A percentile compares a stretch with the other conserved stretches of the same genome.
Conservation (phyloP, 2,888 invertebrate genomes). For the Polylopha cassiicola region DNA sequence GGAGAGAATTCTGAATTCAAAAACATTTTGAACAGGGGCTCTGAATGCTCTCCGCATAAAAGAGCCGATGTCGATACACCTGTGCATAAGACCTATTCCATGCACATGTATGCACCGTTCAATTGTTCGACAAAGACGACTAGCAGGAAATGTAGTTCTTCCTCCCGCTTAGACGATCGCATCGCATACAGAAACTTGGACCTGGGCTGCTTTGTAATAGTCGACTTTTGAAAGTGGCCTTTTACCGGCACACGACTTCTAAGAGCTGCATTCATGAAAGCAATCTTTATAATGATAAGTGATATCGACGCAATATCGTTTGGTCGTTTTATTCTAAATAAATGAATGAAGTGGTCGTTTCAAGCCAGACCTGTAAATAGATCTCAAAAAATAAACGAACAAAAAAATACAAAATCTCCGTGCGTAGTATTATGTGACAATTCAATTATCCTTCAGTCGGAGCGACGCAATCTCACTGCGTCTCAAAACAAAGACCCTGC, state of each 20-base stretch:
- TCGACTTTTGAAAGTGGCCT: slow-evolving; percentile 40
- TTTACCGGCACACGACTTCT: slow-evolving; percentile 34
- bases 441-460: slow-evolving; percentile 63
- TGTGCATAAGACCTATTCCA: neutral
- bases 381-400: slow-evolving; percentile 9
- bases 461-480: slow-evolving; percentile 60
- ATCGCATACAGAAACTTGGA: slow-evolving; percentile 43
- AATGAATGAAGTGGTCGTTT: no score
- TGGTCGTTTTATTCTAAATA: neutral
- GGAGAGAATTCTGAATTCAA: no score
- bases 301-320: neutral
- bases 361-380: neutral
- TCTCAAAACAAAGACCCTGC: slow-evolving; percentile 67
- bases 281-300: slow-evolving; percentile 25
- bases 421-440: slow-evolving; percentile 52
- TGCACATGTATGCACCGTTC: slow-evolving; percentile 27
- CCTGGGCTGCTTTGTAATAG: slow-evolving; percentile 44
- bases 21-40: no score
- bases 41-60: no score
- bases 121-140: slow-evolving; percentile 45
- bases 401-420: slow-evolving; percentile 31
- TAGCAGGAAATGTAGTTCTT: slow-evolving; percentile 42
- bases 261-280: slow-evolving; percentile 27
- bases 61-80: slow-evolving; percentile 5
- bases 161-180: slow-evolving; percentile 35